Evolutionary conservation across 2,797 vertebrate species (phyloP), one percentile per base, ranked within the genome.

Genomic region (Meriones psammophilus): DNA sequence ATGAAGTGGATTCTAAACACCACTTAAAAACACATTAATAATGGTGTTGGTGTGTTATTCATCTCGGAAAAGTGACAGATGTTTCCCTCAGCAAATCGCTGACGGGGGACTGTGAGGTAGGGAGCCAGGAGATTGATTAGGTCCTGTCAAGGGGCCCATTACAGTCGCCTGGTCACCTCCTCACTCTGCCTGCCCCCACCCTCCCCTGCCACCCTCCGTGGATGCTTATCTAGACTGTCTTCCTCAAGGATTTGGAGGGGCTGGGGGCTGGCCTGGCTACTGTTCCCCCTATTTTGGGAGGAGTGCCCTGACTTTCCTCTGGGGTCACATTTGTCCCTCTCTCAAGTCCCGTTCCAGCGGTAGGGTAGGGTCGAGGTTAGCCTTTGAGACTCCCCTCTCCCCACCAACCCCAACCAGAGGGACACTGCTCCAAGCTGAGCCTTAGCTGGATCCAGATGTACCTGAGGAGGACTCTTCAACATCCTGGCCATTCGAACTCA

Each of bases 11-110:
- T 97, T 97, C 96, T 97, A 96, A 97, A 97, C 74, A 96, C 81
- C 96, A 96, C 97, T 97, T 98, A 98, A 96, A 96, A 93, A 66
- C 77, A 89, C 97, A 97, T 97, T 97, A 97, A 97, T 97, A 96
- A 97, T 64, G 78, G 85, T 87, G 85, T 76, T 90, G 95, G 71
- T 83, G 64, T 68, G 66, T 71, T 68, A 92, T 95, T 94, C 97
- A 92, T 97, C 90, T 95, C 28, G 24, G 62, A 77, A 86, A 91
- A 94, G 95, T 96, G 96, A 94, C 88, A 80, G 96, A 69, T 92
- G 93, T 93, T 97, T 96, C 91, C 96, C 88, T 93, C 96, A 79
- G 88, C 96, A 88, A 95, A 95, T 89, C 33, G 91, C 92, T 8
- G 30, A 62, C 36, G 46, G 83, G 91, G 90, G 85, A 60, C 8